A percentile compares a stretch with the other conserved stretches of the same genome.
phyloP scores from a whole-genome alignment of 1,140 invertebrate genomes.

The Camponotus pennsylvanicus region DNA sequence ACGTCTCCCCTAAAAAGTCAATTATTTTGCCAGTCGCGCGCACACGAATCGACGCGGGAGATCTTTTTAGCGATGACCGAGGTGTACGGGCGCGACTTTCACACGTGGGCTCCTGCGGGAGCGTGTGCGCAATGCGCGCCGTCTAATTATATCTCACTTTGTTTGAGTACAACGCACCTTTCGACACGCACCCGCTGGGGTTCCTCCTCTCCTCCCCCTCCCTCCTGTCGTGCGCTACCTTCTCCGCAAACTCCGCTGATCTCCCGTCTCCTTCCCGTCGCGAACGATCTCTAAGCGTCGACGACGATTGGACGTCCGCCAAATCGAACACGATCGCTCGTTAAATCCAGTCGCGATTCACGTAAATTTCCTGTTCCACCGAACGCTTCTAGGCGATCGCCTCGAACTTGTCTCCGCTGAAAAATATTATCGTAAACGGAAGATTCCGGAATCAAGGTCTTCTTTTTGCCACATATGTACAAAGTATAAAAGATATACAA shows the following conservation, averaged over 20 bases:
- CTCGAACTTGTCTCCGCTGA: conserved; percentile 30
- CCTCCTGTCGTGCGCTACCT: conserved; percentile 8
- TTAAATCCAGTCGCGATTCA: conserved; percentile 78
- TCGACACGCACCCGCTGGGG: conserved; percentile 77
- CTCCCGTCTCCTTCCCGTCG: conserved; percentile 30
- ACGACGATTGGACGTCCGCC: conserved; percentile 78
- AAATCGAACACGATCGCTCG: conserved; percentile 78
- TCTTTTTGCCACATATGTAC: conserved; percentile 20
- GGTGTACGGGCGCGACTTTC: conserved; percentile 71
- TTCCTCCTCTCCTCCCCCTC: conserved; percentile 11
- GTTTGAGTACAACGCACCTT: conserved; percentile 86
- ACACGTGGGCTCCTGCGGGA: conserved; percentile 69
- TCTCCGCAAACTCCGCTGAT: not conserved
- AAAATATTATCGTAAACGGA: conserved; percentile 47
- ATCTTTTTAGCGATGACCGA: conserved; percentile 74
- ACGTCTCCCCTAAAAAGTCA: conserved; percentile 68
- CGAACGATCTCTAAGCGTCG: conserved; percentile 1
- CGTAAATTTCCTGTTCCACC: conserved; percentile 65
- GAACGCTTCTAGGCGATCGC: conserved; percentile 9
- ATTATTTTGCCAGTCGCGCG: conserved; percentile 60
- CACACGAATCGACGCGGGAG: conserved; percentile 42
- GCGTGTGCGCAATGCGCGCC: conserved; percentile 68
- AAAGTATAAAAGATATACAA: not conserved
- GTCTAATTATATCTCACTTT: conserved; percentile 85
- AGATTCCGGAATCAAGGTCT: conserved; percentile 46